phyloP scores from a whole-genome alignment of 53 echinoderm and acorn worm species.

The Glandiceps talaboti region DNA sequence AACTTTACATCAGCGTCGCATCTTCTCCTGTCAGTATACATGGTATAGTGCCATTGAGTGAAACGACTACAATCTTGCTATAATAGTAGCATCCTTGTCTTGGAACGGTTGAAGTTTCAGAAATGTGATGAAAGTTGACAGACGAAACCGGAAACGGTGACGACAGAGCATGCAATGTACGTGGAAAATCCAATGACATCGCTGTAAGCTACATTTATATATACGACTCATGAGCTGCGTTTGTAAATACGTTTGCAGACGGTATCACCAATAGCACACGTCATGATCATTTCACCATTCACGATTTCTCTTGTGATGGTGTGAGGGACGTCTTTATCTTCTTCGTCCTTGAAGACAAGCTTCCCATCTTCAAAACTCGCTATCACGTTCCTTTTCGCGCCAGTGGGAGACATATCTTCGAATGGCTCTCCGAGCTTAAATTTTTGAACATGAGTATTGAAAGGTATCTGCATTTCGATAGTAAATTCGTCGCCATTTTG shows the following conservation, averaged over 20 bases:
- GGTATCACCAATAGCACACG: conserved; percentile 54
- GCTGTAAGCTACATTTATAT: too few species aligned
- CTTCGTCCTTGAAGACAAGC: conserved; percentile 3
- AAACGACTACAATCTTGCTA: too few species aligned
- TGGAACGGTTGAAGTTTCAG: too few species aligned
- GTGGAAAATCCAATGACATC: too few species aligned
- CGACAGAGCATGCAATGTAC: too few species aligned
- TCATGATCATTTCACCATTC: conserved; percentile 59
- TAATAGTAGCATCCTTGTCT: too few species aligned
- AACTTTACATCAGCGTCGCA: too few species aligned
- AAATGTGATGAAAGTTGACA: too few species aligned
- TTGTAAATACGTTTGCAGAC: conserved; percentile 62
- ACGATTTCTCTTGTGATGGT: neutral
- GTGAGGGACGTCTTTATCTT: neutral
- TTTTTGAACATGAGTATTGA: conserved; percentile 5
- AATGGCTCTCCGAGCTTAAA: conserved; percentile 11
- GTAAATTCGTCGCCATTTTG: conserved; percentile 5
- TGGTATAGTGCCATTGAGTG: too few species aligned
- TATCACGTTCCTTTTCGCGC: neutral
- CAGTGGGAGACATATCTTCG: conserved; percentile 7
- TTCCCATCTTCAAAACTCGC: conserved; percentile 3
- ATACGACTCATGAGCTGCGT: conserved; percentile 12
- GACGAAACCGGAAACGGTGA: too few species aligned
- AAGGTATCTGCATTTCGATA: conserved; percentile 5
- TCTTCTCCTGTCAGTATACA: too few species aligned